phyloP scores from a whole-genome alignment of 2,888 invertebrate species.

The Drosophila picticornis region DNA sequence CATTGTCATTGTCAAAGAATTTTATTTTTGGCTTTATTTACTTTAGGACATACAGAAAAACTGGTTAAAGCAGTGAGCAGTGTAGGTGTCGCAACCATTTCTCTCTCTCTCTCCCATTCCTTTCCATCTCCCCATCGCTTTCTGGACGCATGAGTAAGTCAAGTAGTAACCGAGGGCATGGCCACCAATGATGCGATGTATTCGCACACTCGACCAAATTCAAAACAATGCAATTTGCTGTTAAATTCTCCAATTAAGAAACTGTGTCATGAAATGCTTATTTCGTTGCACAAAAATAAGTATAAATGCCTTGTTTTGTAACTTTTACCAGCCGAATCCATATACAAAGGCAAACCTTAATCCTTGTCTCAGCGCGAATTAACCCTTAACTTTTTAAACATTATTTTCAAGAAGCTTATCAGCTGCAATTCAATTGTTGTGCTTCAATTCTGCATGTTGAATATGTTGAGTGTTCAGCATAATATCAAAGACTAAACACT shows the following conservation, averaged over 20 bases:
- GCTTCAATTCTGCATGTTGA: not conserved
- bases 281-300: constrained; percentile 7
- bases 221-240: constrained; percentile 58
- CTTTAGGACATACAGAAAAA: constrained; percentile 44
- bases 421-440: not conserved
- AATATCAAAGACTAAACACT: not conserved
- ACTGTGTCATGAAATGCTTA: constrained; percentile 55
- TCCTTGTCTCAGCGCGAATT: not conserved
- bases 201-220: constrained; percentile 14
- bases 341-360: not conserved
- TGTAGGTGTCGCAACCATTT: constrained; percentile 38
- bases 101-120: not conserved
- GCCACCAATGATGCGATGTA: constrained; percentile 27
- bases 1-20: constrained; percentile 76
- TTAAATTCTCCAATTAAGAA: constrained; percentile 60
- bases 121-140: not conserved
- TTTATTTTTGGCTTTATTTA: constrained; percentile 67
- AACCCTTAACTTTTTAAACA: not conserved
- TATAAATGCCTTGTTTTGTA: not conserved
- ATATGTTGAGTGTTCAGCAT: not conserved
- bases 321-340: not conserved
- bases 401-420: not conserved
- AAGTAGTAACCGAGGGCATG: constrained; percentile 48
- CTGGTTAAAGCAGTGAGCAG: constrained; percentile 40
- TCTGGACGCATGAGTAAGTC: constrained; percentile 39